A percentile compares a stretch with the other conserved stretches of the same genome.
Evolutionary conservation across 1,140 invertebrate species (phyloP).

Genomic region (Bicyclus anynana): DNA sequence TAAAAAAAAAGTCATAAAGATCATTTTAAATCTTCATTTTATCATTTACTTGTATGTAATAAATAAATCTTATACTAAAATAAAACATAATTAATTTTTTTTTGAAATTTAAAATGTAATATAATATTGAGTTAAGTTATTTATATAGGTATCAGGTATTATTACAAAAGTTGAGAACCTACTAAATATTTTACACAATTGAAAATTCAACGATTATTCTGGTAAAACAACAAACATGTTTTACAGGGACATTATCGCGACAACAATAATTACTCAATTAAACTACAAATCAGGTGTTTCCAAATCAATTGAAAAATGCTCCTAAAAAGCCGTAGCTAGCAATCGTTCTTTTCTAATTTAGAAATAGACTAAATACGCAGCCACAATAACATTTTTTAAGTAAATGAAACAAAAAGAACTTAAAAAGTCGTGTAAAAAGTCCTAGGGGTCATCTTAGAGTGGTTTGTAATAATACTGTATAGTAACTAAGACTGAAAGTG

Average conservation of each 20-base stretch:
- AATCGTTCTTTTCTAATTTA: background rate
- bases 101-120: too few relatives aligned
- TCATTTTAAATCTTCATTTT: too few relatives aligned
- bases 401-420: background rate
- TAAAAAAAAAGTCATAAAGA: too few relatives aligned
- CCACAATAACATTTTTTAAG: background rate
- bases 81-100: too few relatives aligned
- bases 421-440: background rate
- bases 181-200: too few relatives aligned
- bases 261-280: background rate
- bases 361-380: conserved; percentile 2
- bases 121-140: too few relatives aligned
- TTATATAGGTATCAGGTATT: too few relatives aligned
- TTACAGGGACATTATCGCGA: background rate
- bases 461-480: background rate
- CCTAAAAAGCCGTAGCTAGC: background rate
- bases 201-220: background rate
- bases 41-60: too few relatives aligned
- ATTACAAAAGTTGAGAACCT: too few relatives aligned
- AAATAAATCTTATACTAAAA: too few relatives aligned
- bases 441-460: conserved; percentile 1
- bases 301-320: background rate
- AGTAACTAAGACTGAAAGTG: conserved; percentile 6
- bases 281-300: background rate
- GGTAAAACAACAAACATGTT: background rate